Evolutionary conservation across 2,888 invertebrate species (phyloP).

Genomic region (Blastobasis lacticolella): DNA sequence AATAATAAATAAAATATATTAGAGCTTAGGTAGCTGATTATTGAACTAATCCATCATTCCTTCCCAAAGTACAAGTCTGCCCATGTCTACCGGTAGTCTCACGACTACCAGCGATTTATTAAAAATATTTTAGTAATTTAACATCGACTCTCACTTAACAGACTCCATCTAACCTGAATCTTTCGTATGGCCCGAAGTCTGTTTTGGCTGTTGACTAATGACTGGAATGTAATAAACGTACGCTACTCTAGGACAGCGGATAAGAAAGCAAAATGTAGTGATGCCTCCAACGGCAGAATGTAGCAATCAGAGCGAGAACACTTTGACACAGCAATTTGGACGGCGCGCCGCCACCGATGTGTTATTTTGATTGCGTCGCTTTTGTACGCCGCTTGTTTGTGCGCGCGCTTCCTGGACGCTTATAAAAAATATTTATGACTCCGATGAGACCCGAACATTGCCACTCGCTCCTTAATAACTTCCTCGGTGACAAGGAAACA

Average conservation of each 20-base stretch:
- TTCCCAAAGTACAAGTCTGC: too few species aligned
- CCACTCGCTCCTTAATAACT: slow-evolving; percentile 38
- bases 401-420: slow-evolving; percentile 41
- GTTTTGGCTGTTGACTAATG: too few species aligned
- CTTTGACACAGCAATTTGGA: slow-evolving; percentile 69
- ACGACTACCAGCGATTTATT: too few species aligned
- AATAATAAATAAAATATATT: too few species aligned
- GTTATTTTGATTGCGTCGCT: slow-evolving; percentile 67
- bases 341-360: slow-evolving; percentile 52
- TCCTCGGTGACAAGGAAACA: slow-evolving; percentile 25
- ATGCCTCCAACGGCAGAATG: slow-evolving; percentile 50
- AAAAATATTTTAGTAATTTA: too few species aligned
- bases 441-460: slow-evolving; percentile 40
- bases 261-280: slow-evolving; percentile 49
- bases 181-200: too few species aligned
- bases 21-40: too few species aligned
- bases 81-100: too few species aligned
- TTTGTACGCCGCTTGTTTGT: slow-evolving; percentile 53
- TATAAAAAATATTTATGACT: slow-evolving; percentile 51
- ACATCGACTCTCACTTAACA: too few species aligned
- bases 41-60: too few species aligned
- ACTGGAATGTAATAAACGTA: slow-evolving; percentile 20
- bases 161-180: too few species aligned
- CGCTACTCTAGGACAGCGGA: slow-evolving; percentile 24
- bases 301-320: slow-evolving; percentile 67